Conservation (phyloP, 2,888 invertebrate species). For the Coronaproctus castanopsis region DNA sequence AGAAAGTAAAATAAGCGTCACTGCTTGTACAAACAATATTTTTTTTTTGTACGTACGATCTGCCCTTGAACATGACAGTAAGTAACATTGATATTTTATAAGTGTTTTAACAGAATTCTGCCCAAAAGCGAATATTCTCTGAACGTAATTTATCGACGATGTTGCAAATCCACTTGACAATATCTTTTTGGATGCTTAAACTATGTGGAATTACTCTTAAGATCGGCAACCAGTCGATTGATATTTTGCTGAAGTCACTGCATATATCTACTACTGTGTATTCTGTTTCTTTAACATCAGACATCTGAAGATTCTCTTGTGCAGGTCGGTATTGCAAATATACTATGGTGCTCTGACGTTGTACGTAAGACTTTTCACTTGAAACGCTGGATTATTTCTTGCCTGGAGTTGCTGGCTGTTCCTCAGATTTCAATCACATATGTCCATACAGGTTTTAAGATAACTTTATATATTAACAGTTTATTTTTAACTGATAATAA, state of each 20-base stretch:
- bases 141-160: background rate
- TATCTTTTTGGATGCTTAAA: background rate
- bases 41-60: too few relatives aligned
- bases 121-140: background rate
- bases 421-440: background rate
- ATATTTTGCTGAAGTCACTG: too few relatives aligned
- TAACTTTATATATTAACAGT: background rate
- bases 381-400: background rate
- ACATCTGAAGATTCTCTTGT: background rate
- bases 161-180: background rate
- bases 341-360: background rate
- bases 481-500: background rate
- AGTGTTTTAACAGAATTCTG: background rate
- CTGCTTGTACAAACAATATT: too few relatives aligned
- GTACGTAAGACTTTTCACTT: background rate
- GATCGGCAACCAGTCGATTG: background rate
- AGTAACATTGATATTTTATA: too few relatives aligned
- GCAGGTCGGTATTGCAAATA: background rate
- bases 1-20: too few relatives aligned
- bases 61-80: too few relatives aligned
- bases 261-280: background rate
- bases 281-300: background rate
- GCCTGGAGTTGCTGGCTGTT: background rate
- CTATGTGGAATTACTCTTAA: background rate
- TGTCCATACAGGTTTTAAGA: background rate